Evolutionary conservation across 1,140 invertebrate genomes (phyloP).

Genomic region (Drosophila sp.): DNA sequence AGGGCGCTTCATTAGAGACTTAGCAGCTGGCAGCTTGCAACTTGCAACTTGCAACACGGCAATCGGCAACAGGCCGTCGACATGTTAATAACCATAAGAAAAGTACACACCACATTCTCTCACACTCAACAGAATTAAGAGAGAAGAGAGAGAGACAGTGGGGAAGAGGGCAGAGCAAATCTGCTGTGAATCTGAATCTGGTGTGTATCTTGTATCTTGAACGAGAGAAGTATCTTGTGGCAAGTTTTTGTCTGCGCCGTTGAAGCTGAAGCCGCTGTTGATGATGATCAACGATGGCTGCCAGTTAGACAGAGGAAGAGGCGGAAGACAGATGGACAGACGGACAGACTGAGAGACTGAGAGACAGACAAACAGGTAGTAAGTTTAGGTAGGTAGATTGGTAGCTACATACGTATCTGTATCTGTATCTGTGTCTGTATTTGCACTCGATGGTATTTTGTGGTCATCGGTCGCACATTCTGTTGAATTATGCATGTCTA

Average conservation of each 20-base stretch:
- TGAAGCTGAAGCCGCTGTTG: slow-evolving; percentile 30
- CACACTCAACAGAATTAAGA: too few relatives aligned
- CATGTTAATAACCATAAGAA: slow-evolving; percentile 68
- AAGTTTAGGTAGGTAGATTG: slow-evolving; percentile 33
- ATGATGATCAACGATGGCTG: slow-evolving; percentile 73
- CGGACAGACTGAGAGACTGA: background rate
- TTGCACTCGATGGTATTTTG: slow-evolving; percentile 70
- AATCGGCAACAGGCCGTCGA: slow-evolving; percentile 49
- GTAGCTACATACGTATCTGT: slow-evolving; percentile 31
- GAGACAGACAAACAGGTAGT: slow-evolving; percentile 30
- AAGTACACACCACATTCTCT: slow-evolving; percentile 62
- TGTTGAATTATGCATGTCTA: slow-evolving; percentile 74
- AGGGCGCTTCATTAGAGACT: slow-evolving; percentile 64
- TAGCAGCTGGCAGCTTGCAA: slow-evolving; percentile 11
- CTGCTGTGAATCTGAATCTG: slow-evolving; percentile 65
- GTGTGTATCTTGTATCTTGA: slow-evolving; percentile 57
- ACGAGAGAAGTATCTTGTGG: slow-evolving; percentile 23
- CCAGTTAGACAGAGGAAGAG: slow-evolving; percentile 45
- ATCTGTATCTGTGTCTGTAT: slow-evolving; percentile 40
- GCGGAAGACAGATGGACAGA: slow-evolving; percentile 34
- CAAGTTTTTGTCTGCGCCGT: slow-evolving; percentile 18
- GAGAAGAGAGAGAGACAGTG: background rate
- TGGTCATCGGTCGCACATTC: slow-evolving; percentile 62
- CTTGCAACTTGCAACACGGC: slow-evolving; percentile 45
- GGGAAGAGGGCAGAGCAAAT: slow-evolving; percentile 31